Evolutionary conservation across 2,888 invertebrate species (phyloP).

Genomic region (Morpho deidamia): DNA sequence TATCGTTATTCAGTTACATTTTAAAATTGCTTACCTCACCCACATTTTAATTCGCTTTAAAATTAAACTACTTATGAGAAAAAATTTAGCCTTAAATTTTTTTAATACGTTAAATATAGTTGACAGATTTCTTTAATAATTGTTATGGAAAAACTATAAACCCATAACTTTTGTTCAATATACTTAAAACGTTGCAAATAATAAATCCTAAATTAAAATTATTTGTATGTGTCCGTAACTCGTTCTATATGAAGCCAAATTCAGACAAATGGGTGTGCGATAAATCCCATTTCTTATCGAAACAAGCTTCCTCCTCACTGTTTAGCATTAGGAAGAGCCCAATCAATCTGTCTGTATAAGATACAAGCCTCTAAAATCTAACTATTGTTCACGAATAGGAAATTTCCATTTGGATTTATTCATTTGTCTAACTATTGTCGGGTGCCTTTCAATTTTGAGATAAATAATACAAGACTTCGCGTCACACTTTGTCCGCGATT

Average conservation of each 20-base stretch:
- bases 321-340: conserved; percentile 53
- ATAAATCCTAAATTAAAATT: no score
- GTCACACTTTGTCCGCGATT: conserved; percentile 23
- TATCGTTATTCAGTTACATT: no score
- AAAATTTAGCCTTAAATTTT: no score
- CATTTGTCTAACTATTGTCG: conserved; percentile 76
- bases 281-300: neutral
- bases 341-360: conserved; percentile 77
- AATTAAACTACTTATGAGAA: no score
- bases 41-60: no score
- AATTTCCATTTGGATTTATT: conserved; percentile 78
- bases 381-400: conserved; percentile 76
- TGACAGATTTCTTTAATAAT: no score
- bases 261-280: neutral
- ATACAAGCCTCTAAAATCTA: conserved; percentile 75
- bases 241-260: neutral
- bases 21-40: no score
- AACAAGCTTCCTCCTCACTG: conserved; percentile 45
- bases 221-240: no score
- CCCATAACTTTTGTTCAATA: no score
- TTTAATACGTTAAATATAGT: no score
- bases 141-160: no score
- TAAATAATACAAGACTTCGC: conserved; percentile 29
- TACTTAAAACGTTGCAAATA: no score
- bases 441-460: conserved; percentile 51